Evolutionary conservation across 2,888 invertebrate genomes (phyloP).

Genomic region (Tromatobia lineatoria): DNA sequence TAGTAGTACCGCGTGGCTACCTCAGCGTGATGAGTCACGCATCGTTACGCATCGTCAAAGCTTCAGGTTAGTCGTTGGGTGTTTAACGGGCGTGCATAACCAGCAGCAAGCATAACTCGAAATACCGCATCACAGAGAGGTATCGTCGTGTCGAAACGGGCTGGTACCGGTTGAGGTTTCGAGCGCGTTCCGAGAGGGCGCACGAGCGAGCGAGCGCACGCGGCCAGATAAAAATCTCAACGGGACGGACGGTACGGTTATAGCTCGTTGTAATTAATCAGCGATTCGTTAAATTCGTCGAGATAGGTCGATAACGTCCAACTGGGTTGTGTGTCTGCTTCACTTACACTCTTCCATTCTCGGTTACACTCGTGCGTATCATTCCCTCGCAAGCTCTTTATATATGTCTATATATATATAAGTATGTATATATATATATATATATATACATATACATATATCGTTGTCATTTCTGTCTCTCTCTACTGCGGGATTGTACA

Average conservation of each 20-base stretch:
- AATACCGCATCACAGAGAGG: slow-evolving; percentile 25
- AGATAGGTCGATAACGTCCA: slow-evolving; percentile 69
- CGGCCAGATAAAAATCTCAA: slow-evolving; percentile 66
- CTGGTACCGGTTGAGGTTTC: slow-evolving; percentile 28
- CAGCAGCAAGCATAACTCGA: slow-evolving; percentile 25
- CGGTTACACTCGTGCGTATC: slow-evolving; percentile 29
- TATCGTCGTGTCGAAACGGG: slow-evolving; percentile 22
- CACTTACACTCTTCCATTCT: slow-evolving; percentile 55
- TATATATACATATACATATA: neutral
- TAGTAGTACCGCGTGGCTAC: neutral
- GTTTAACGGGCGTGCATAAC: slow-evolving; percentile 30
- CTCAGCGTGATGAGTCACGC: slow-evolving; percentile 33
- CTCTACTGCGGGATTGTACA: slow-evolving; percentile 38
- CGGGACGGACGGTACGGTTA: slow-evolving; percentile 20
- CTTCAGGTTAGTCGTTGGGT: slow-evolving; percentile 19
- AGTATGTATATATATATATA: neutral
- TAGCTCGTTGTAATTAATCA: slow-evolving; percentile 77
- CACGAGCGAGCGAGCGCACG: slow-evolving; percentile 6
- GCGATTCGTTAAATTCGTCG: slow-evolving; percentile 78
- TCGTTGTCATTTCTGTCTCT: neutral
- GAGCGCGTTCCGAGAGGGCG: slow-evolving; percentile 13
- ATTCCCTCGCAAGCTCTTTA: slow-evolving; percentile 22
- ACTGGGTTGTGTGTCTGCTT: slow-evolving; percentile 54
- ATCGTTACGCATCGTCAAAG: slow-evolving; percentile 40
- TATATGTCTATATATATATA: neutral